These are phyloP conservation scores for Crypturellus tataupa DNA, from an alignment of 2,797 vertebrate genomes.

Conservation along the genomic window DNA sequence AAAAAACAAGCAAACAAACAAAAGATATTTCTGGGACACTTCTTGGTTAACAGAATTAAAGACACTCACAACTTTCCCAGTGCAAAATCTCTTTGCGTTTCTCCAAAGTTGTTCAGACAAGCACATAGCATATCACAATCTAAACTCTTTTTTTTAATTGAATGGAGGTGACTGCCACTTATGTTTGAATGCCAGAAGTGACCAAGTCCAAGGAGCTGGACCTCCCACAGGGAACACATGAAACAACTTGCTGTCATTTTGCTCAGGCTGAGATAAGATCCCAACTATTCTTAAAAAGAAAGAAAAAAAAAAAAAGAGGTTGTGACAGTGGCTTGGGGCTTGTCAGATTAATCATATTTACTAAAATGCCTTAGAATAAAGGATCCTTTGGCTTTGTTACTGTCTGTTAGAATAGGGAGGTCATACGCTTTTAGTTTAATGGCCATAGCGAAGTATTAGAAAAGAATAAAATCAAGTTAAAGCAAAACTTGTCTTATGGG, in stretches of 20 bases:
- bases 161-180: background rate
- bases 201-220: background rate
- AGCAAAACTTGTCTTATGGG: background rate
- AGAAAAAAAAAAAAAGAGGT: background rate
- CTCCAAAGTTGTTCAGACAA: background rate
- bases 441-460: background rate
- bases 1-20: background rate
- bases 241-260: conserved; percentile 1
- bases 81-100: background rate
- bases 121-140: background rate
- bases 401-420: background rate
- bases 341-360: background rate
- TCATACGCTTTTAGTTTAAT: background rate
- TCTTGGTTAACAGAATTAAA: background rate
- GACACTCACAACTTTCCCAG: background rate
- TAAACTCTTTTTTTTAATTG: background rate
- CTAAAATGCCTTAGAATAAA: background rate
- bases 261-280: background rate
- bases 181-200: background rate
- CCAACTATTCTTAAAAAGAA: background rate
- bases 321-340: background rate
- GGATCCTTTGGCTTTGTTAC: background rate
- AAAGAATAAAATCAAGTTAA: background rate
- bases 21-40: background rate
- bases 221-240: background rate